Conservation (phyloP, 2,113 vertebrate genomes). For the Phalacrocorax brasilianus region DNA sequence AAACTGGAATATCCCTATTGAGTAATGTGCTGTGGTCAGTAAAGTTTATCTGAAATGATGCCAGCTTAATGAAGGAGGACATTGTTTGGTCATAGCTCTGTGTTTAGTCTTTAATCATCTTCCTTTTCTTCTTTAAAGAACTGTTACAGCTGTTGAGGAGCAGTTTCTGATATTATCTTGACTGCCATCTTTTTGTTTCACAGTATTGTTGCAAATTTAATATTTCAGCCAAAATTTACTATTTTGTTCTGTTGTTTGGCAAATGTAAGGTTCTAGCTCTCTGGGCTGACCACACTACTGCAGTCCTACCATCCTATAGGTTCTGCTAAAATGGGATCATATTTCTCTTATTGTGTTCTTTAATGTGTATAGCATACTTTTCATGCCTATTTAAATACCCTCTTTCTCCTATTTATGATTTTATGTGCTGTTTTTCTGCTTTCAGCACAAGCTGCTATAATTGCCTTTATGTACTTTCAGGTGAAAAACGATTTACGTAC, state of each 20-base stretch:
- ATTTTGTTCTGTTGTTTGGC: background rate
- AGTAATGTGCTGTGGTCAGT: background rate
- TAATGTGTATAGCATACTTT: background rate
- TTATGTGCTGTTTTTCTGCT: background rate
- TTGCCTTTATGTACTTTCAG: background rate
- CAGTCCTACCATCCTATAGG: background rate
- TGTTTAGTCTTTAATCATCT: background rate
- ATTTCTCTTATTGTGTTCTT: background rate
- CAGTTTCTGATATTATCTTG: background rate
- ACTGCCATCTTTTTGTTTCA: background rate
- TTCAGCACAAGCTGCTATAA: background rate
- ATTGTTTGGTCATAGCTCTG: background rate
- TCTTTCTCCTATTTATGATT: background rate
- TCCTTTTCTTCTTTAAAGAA: background rate
- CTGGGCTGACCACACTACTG: background rate
- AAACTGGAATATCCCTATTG: background rate
- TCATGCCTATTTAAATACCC: background rate
- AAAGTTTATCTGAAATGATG: background rate
- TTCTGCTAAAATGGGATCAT: background rate
- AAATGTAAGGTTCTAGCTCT: background rate
- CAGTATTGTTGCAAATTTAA: background rate
- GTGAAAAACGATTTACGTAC: constrained; percentile 20
- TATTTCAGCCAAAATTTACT: background rate
- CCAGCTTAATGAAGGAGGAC: background rate
- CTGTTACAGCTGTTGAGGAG: background rate